Percentiles rank a stretch among this genome's conserved stretches.
These are phyloP conservation scores for Drosophila prosaltans DNA, from an alignment of 1,140 invertebrate species.

Conservation along the genomic window DNA sequence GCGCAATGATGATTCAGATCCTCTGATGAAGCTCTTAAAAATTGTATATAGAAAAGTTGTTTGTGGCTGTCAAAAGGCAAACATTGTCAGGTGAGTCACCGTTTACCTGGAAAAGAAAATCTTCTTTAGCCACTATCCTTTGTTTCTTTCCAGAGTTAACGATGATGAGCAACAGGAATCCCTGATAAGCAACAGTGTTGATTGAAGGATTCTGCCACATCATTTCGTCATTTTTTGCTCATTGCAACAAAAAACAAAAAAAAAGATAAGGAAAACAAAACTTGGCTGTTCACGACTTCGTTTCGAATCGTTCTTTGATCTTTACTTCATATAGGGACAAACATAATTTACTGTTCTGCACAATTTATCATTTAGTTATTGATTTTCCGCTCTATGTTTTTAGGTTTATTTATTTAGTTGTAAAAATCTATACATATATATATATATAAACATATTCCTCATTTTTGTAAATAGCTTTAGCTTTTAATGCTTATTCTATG, in stretches of 20 bases:
- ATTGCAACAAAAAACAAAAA: slow-evolving; percentile 49
- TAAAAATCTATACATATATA: slow-evolving; percentile 33
- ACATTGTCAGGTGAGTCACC: slow-evolving; percentile 84
- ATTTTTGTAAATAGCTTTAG: slow-evolving; percentile 69
- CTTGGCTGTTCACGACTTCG: slow-evolving; percentile 80
- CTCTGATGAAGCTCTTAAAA: slow-evolving; percentile 87
- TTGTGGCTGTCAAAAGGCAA: slow-evolving; percentile 84
- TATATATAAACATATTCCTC: slow-evolving; percentile 23
- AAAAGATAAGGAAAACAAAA: slow-evolving; percentile 62
- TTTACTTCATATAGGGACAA: slow-evolving; percentile 52
- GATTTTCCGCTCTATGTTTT: slow-evolving; percentile 48
- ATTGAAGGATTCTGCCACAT: slow-evolving; percentile 40
- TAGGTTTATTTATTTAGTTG: slow-evolving; percentile 54
- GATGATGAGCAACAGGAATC: slow-evolving; percentile 90
- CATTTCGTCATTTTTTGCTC: slow-evolving; percentile 68
- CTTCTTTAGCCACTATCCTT: not conserved
- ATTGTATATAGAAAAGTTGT: slow-evolving; percentile 84
- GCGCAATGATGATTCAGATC: slow-evolving; percentile 94
- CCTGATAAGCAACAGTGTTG: slow-evolving; percentile 85
- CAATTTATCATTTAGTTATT: slow-evolving; percentile 45
- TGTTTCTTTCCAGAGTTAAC: slow-evolving; percentile 86
- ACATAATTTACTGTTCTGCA: slow-evolving; percentile 47
- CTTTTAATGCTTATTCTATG: slow-evolving; percentile 63
- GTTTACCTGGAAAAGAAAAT: not conserved
- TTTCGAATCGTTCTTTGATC: slow-evolving; percentile 78